Percentiles rank a stretch among this genome's conserved stretches.
Conservation (phyloP, 2,797 vertebrate genomes). For the Lemur catta region DNA sequence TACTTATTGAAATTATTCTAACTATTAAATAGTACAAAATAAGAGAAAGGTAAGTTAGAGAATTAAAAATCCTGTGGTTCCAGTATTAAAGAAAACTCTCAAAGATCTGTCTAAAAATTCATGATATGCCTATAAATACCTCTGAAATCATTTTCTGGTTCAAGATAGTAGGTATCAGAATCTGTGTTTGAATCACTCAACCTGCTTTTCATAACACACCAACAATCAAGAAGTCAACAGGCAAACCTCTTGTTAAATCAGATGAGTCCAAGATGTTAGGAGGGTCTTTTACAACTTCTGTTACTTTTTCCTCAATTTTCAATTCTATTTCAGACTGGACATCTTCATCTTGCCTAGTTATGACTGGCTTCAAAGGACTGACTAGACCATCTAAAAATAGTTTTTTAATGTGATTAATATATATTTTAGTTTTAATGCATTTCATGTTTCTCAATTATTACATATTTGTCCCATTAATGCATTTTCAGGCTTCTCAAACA, state of each 20-base stretch:
- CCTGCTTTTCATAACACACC: background rate
- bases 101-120: slow-evolving; percentile 17
- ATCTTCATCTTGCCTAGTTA: slow-evolving; percentile 57
- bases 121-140: background rate
- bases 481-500: slow-evolving; percentile 15
- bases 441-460: background rate
- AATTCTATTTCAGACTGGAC: slow-evolving; percentile 28
- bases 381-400: slow-evolving; percentile 68
- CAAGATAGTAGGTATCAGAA: background rate
- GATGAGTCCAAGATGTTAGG: slow-evolving; percentile 73
- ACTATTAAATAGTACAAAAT: background rate
- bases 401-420: background rate
- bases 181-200: background rate
- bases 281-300: slow-evolving; percentile 26
- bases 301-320: slow-evolving; percentile 72
- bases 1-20: slow-evolving; percentile 33
- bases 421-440: background rate
- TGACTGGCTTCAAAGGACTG: slow-evolving; percentile 51
- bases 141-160: slow-evolving; percentile 43
- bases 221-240: slow-evolving; percentile 23
- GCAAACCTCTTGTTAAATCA: slow-evolving; percentile 77
- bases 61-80: slow-evolving; percentile 16
- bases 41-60: slow-evolving; percentile 1
- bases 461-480: background rate
- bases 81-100: background rate